Evolutionary conservation across 1,140 invertebrate species (phyloP).

Genomic region (Aphidius gifuensis): DNA sequence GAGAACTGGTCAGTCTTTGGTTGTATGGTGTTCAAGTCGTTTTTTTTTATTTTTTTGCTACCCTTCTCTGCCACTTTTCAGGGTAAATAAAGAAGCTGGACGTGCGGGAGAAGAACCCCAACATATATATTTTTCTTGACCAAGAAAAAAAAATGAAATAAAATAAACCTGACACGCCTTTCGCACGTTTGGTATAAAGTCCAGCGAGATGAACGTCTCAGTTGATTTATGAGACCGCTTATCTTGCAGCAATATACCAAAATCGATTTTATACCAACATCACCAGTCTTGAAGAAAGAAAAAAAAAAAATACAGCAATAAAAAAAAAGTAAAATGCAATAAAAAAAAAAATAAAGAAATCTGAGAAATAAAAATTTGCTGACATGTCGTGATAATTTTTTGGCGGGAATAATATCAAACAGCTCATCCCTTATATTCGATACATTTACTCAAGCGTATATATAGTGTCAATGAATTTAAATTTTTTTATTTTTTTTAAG

Average conservation of each 20-base stretch:
- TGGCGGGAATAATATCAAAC: constrained; percentile 10
- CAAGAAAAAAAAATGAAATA: background rate
- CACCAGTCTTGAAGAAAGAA: constrained; percentile 2
- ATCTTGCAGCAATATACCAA: constrained; percentile 1
- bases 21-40: constrained; percentile 13
- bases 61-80: constrained; percentile 2
- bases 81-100: constrained; percentile 36
- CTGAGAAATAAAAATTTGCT: no score
- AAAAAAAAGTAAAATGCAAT: no score
- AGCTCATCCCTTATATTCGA: background rate
- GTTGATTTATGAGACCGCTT: constrained; percentile 36
- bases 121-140: constrained; percentile 9
- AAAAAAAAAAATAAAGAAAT: no score
- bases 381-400: no score
- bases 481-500: constrained; percentile 39
- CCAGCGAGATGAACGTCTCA: constrained; percentile 16
- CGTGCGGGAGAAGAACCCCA: constrained; percentile 4
- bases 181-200: constrained; percentile 37
- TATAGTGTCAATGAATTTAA: constrained; percentile 56
- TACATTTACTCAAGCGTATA: constrained; percentile 37
- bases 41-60: constrained; percentile 5
- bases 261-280: constrained; percentile 10
- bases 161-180: constrained; percentile 32
- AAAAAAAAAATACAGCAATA: no score
- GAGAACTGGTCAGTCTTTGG: constrained; percentile 50